Evolutionary conservation across 92 coral and sea anemone genomes (phyloP).

Genomic region (Epizoanthus fatuus): DNA sequence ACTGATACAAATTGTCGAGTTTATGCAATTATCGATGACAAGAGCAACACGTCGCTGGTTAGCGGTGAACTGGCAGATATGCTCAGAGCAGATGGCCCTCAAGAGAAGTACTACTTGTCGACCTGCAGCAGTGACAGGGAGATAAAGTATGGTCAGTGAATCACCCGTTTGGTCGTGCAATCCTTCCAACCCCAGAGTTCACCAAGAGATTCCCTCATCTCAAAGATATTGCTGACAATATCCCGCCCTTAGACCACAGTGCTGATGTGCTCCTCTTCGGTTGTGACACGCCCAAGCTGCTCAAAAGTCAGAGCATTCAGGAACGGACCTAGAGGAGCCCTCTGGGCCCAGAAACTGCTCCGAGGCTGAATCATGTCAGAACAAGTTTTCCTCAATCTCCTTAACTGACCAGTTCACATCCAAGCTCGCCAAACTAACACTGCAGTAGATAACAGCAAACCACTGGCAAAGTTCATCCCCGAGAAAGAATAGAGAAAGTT

Average conservation of each 20-base stretch:
- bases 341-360: constrained; percentile 52
- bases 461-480: neutral
- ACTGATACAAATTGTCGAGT: constrained; percentile 43
- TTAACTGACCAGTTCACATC: constrained; percentile 46
- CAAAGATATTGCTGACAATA: constrained; percentile 34
- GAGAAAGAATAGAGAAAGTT: neutral
- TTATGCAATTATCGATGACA: constrained; percentile 59
- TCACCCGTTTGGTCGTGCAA: constrained; percentile 29
- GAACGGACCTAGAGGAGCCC: constrained; percentile 58
- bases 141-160: constrained; percentile 55
- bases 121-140: constrained; percentile 61
- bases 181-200: constrained; percentile 55
- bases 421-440: constrained; percentile 20
- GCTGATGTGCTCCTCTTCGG: constrained; percentile 64
- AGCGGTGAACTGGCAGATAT: constrained; percentile 49
- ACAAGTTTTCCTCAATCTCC: constrained; percentile 54
- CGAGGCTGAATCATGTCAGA: constrained; percentile 55
- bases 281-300: constrained; percentile 58
- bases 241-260: constrained; percentile 48
- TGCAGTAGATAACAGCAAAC: neutral
- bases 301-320: constrained; percentile 56
- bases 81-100: constrained; percentile 43
- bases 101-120: constrained; percentile 50
- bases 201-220: constrained; percentile 42
- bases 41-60: constrained; percentile 63